Evolutionary conservation across 2,113 vertebrate genomes (phyloP), one percentile per base, ranked within the genome.

Genomic region (Indri indri): DNA sequence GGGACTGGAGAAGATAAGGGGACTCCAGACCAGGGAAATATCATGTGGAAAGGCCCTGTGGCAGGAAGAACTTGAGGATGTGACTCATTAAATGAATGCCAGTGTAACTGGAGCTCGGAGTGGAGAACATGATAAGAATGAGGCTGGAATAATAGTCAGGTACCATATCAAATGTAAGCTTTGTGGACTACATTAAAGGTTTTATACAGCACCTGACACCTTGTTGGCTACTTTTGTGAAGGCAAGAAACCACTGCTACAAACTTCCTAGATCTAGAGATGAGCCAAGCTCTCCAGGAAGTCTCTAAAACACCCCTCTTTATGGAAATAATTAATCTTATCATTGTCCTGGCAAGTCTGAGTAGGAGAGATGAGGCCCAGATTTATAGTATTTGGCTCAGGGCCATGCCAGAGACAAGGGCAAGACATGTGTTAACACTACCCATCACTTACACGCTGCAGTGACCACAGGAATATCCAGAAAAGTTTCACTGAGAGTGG

Each of bases 301-400:
- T 89, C 83, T 91, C 77, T 94, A 94, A 92, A 98, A 54, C 91
- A 79, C 76, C 74, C 52, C 40, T 84, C 80, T 94, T 94, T 95
- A 70, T 96, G 86, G 81, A 97, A 97, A 94, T 63, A 92, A 94
- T 97, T 94, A 94, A 96, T 95, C 95, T 97, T 96, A 90, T 84
- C 96, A 95, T 81, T 95, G 71, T 77, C 47, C 66, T 96, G 89
- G 66, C 91, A 94, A 91, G 93, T 83, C 66, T 68, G 77, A 96
- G 50, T 88, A 71, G 40, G 79, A 95, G 63, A 79, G 54, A 93
- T 57, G 66, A 96, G 70, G 57, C 83, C 84, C 54, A 95, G 50
- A 94, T 97, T 96, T 96, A 96, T 68, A 91, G 61, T 80, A 73
- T 89, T 95, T 97, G 94, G 86, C 96, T 91, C 54, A 74, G 34